Base-by-base conservation (phyloP, 2,113 vertebrate genomes). In the Rhynchopsitta pachyrhyncha region DNA sequence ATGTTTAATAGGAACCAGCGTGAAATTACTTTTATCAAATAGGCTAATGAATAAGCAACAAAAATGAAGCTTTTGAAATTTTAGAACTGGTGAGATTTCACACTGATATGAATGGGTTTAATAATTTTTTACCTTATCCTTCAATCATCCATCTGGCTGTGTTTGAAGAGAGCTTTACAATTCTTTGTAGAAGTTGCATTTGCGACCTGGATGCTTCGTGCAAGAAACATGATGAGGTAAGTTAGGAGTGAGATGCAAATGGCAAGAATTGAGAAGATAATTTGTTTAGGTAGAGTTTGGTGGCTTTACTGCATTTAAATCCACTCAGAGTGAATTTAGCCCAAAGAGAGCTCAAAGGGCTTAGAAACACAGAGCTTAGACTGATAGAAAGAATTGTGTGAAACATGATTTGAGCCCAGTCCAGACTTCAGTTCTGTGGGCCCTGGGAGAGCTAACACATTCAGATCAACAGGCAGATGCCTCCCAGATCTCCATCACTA, bases 331-430 rank as follows among this genome's bases (percentile, higher is more conserved):
- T 35, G 57, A 35, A 59, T 24, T 59, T n/a, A 69, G 41, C 83
- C 66, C 80, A 84, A 90, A 81, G 62, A 86, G 55, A 76, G 33
- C 50, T 91, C 27, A 77, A 70, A 62, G 39, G 11, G 81, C 55
- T 86, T 78, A 82, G 74, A 81, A 95, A 71, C 31, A 73, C 42
- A 70, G 74, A 92, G 9, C 55, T 88, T 71, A 91, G 82, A 91
- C 31, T 71, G 70, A 46, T 82, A 42, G 44, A 60, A 79, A 85
- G 77, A 87, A 81, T 90, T 83, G 66, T 90, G 85, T 91, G 86
- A 95, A 95, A 93, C 25, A 84, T 83, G 59, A 93, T 88, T 96
- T 96, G 95, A 96, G 89, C 57, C 77, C 76, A 86, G 80, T 86
- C 81, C 92, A 94, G 94, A 75, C 93, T 96, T 94, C 92, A 91